A percentile compares a stretch with the other conserved stretches of the same genome.
Evolutionary conservation across 1,140 invertebrate species (phyloP).

Genomic region (Apis laboriosa): DNA sequence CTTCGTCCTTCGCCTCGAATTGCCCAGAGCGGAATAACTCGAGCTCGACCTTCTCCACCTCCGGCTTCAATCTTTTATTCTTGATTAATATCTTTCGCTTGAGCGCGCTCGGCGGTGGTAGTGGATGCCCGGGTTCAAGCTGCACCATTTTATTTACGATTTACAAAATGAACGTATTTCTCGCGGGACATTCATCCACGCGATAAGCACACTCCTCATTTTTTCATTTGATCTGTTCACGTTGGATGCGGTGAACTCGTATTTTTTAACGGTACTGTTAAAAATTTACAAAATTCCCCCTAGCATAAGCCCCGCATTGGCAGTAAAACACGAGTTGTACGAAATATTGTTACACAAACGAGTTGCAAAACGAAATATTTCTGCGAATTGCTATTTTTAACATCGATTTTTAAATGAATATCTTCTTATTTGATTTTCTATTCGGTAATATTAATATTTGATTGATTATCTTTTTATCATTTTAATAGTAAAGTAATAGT

Average conservation of each 20-base stretch:
- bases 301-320: background rate
- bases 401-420: background rate
- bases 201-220: background rate
- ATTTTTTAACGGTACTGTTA: background rate
- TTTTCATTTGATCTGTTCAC: background rate
- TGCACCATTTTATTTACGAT: slow-evolving; percentile 67
- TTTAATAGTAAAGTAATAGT: too few relatives aligned
- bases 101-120: slow-evolving; percentile 94
- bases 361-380: background rate
- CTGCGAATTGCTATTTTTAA: background rate
- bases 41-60: slow-evolving; percentile 96
- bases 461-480: too few relatives aligned
- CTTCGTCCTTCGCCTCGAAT: slow-evolving; percentile 93
- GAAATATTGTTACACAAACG: background rate
- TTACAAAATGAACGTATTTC: slow-evolving; percentile 28
- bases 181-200: background rate
- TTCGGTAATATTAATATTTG: too few relatives aligned
- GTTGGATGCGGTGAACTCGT: background rate
- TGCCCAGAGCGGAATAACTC: slow-evolving; percentile 94
- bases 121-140: slow-evolving; percentile 91
- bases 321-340: background rate
- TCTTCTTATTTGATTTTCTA: too few relatives aligned
- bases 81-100: slow-evolving; percentile 99
- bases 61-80: slow-evolving; percentile 98
- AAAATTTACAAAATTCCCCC: background rate